These are phyloP conservation scores for Gymnocypris eckloni DNA, from an alignment of 2,797 vertebrate genomes.

Conservation along the genomic window DNA sequence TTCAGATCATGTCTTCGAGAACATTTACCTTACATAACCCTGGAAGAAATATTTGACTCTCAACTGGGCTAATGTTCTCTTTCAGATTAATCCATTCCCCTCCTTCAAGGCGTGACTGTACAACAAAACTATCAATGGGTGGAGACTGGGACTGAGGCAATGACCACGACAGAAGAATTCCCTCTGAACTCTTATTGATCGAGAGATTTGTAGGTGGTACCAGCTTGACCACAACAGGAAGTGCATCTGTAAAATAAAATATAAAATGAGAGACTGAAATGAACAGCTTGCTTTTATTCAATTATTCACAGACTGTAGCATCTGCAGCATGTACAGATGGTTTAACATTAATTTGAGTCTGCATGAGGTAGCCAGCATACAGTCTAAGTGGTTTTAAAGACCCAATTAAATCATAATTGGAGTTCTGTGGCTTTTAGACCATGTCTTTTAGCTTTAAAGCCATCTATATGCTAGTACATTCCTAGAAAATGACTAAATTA, in stretches of 20 bases:
- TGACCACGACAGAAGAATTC: slow-evolving; percentile 87
- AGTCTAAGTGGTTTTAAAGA: slow-evolving; percentile 14
- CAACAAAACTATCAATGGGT: slow-evolving; percentile 79
- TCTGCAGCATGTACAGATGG: slow-evolving; percentile 22
- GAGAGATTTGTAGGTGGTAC: slow-evolving; percentile 82
- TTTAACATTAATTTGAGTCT: slow-evolving; percentile 11
- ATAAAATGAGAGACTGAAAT: slow-evolving; percentile 8
- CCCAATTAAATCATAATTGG: neutral
- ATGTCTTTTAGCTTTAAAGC: neutral
- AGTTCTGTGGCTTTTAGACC: neutral
- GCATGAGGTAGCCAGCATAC: neutral
- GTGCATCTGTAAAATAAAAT: slow-evolving; percentile 65
- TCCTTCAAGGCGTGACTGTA: slow-evolving; percentile 83
- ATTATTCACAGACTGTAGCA: slow-evolving; percentile 25
- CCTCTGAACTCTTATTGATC: slow-evolving; percentile 79
- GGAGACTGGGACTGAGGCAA: slow-evolving; percentile 74
- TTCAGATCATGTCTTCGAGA: neutral
- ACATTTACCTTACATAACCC: slow-evolving; percentile 89
- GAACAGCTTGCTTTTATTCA: slow-evolving; percentile 21
- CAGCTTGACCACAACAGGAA: slow-evolving; percentile 61
- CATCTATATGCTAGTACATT: neutral
- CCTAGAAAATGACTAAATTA: neutral
- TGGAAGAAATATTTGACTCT: slow-evolving; percentile 82
- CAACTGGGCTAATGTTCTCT: slow-evolving; percentile 80
- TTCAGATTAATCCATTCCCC: slow-evolving; percentile 87